phyloP scores from a whole-genome alignment of 1,140 invertebrate genomes.

The Cyrtorhinus lividipennis region DNA sequence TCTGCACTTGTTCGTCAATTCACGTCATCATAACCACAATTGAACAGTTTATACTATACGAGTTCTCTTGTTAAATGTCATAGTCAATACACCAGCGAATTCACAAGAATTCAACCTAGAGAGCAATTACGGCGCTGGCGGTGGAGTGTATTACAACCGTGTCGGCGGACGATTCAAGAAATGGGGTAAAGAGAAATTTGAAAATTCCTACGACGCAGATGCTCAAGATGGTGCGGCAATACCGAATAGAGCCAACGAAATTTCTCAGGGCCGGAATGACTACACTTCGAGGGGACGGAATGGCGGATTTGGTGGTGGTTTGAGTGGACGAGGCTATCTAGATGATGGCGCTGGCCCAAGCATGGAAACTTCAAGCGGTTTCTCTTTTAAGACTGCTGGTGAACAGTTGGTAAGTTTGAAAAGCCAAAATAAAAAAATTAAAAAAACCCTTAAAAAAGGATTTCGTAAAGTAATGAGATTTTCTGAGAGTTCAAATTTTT shows the following conservation, averaged over 20 bases:
- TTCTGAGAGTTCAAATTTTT: background rate
- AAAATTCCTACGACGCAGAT: background rate
- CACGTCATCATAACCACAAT: too few relatives aligned
- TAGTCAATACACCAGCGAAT: too few relatives aligned
- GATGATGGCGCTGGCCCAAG: background rate
- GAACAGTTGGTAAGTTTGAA: background rate
- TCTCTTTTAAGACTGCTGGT: background rate
- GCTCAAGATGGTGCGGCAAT: background rate
- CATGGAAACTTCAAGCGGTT: background rate
- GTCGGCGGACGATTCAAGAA: conserved; percentile 12
- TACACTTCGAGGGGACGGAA: background rate
- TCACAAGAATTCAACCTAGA: too few relatives aligned
- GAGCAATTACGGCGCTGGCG: background rate
- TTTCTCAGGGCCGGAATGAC: background rate
- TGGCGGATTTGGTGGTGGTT: background rate
- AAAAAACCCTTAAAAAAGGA: background rate
- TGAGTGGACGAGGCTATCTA: background rate
- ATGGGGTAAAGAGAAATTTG: background rate
- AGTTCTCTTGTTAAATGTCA: too few relatives aligned
- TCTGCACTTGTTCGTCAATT: too few relatives aligned
- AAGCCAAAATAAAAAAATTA: background rate
- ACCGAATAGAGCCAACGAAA: background rate
- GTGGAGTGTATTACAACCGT: background rate
- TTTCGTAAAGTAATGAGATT: background rate
- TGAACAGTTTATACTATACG: too few relatives aligned